These are phyloP conservation scores for Antechinus stuartii DNA, from an alignment of 2,113 vertebrate genomes.

Conservation along the genomic window DNA sequence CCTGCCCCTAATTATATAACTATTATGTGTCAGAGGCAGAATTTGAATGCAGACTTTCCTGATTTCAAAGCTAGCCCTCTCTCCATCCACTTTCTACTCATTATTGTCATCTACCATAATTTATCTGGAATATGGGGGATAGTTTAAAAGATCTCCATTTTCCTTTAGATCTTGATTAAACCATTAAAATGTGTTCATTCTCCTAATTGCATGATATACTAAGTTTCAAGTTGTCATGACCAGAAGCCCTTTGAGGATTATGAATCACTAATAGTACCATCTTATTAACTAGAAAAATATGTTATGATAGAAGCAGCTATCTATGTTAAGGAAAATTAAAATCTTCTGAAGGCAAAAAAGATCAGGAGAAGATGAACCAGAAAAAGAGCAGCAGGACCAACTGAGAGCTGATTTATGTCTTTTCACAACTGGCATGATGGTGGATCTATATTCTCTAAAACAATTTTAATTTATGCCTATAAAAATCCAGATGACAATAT, in stretches of 20 bases:
- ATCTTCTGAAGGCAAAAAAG: slow-evolving; percentile 47
- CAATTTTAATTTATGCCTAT: slow-evolving; percentile 62
- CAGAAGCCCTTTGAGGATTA: slow-evolving; percentile 73
- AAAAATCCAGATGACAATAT: slow-evolving; percentile 58
- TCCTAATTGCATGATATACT: slow-evolving; percentile 61
- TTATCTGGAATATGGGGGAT: background rate
- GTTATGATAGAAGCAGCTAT: slow-evolving; percentile 71
- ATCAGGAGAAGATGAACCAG: slow-evolving; percentile 45
- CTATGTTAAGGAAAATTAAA: slow-evolving; percentile 68
- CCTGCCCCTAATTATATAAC: background rate
- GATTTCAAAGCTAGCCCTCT: background rate
- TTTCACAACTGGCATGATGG: slow-evolving; percentile 46
- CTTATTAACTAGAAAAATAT: slow-evolving; percentile 77
- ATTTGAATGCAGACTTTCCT: background rate
- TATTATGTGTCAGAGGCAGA: background rate
- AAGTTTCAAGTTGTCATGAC: slow-evolving; percentile 72
- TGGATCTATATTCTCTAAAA: slow-evolving; percentile 61
- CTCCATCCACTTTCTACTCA: background rate
- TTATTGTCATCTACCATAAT: background rate
- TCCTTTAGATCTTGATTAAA: slow-evolving; percentile 65
- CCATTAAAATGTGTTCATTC: slow-evolving; percentile 45
- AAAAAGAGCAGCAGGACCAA: slow-evolving; percentile 37
- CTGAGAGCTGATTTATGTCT: slow-evolving; percentile 59
- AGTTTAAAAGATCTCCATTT: slow-evolving; percentile 30
- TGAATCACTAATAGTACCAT: slow-evolving; percentile 72